phyloP scores from a whole-genome alignment of 2,888 invertebrate genomes.

The Tachina fera region DNA sequence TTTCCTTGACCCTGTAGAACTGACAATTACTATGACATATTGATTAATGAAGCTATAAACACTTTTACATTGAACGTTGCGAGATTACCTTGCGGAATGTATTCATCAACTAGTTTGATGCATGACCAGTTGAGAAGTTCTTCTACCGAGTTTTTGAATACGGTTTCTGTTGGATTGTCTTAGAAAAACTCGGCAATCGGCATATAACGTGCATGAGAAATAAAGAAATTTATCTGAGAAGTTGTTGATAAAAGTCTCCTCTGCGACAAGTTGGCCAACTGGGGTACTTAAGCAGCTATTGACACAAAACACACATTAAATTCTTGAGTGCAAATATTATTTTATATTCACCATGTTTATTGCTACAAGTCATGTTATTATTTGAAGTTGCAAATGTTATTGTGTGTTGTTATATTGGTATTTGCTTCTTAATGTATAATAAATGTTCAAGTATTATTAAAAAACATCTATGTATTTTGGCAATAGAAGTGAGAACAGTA shows the following conservation, averaged over 20 bases:
- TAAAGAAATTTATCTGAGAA: too few species aligned
- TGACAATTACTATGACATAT: too few species aligned
- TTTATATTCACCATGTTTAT: slow-evolving; percentile 58
- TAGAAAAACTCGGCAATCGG: too few species aligned
- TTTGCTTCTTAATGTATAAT: slow-evolving; percentile 57
- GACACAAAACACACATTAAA: not conserved
- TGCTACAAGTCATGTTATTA: slow-evolving; percentile 64
- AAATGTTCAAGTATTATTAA: slow-evolving; percentile 71
- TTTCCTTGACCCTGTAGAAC: too few species aligned
- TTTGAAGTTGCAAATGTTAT: slow-evolving; percentile 44
- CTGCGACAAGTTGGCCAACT: not conserved
- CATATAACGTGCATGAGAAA: not conserved
- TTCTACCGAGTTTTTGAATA: too few species aligned
- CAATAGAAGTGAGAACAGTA: not conserved
- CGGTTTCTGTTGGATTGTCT: too few species aligned
- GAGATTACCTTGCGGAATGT: too few species aligned
- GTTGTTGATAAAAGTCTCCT: too few species aligned
- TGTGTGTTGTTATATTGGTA: slow-evolving; percentile 41
- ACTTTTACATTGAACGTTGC: too few species aligned
- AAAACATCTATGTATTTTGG: slow-evolving; percentile 6
- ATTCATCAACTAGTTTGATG: too few species aligned
- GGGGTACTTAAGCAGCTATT: not conserved
- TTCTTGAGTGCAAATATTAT: slow-evolving; percentile 17
- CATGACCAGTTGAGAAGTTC: too few species aligned
- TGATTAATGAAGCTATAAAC: too few species aligned